Conservation (phyloP, 2,113 vertebrate species). For the Nothocercus julius region DNA sequence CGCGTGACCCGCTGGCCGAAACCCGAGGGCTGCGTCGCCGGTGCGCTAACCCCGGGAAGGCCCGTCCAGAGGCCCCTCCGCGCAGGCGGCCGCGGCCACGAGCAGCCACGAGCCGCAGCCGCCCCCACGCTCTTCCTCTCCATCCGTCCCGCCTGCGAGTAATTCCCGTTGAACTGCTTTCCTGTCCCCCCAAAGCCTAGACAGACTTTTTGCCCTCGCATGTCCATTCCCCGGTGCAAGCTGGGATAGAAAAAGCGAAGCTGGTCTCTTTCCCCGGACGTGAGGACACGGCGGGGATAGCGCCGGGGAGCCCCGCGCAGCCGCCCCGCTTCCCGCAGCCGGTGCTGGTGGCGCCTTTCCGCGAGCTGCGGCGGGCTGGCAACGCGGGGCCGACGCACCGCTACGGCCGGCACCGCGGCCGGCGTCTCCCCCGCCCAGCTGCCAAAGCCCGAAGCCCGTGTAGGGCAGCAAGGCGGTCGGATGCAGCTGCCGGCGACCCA, state of each 20-base stretch:
- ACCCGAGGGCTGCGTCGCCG: too few relatives aligned
- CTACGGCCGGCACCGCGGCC: not conserved
- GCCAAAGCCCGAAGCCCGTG: too few relatives aligned
- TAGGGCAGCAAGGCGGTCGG: fast-evolving
- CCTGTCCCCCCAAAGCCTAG: not conserved
- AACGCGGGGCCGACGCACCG: fast-evolving
- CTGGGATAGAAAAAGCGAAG: not conserved
- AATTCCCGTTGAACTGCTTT: not conserved
- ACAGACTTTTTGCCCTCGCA: not conserved
- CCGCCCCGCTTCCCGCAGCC: not conserved
- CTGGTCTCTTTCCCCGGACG: not conserved
- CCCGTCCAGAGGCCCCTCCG: too few relatives aligned
- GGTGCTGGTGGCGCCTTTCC: not conserved
- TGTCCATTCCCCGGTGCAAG: not conserved
- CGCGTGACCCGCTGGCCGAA: too few relatives aligned
- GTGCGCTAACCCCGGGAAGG: too few relatives aligned
- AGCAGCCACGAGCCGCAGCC: too few relatives aligned
- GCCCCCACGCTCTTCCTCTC: not conserved
- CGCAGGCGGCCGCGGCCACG: too few relatives aligned
- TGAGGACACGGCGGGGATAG: not conserved
- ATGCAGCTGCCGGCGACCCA: not conserved
- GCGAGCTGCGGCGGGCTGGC: fast-evolving
- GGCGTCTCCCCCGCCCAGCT: too few relatives aligned
- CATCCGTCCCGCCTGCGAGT: not conserved
- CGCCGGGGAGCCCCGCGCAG: not conserved